Evolutionary conservation across 2,797 vertebrate genomes (phyloP).

Genomic region (Dermochelys coriacea): DNA sequence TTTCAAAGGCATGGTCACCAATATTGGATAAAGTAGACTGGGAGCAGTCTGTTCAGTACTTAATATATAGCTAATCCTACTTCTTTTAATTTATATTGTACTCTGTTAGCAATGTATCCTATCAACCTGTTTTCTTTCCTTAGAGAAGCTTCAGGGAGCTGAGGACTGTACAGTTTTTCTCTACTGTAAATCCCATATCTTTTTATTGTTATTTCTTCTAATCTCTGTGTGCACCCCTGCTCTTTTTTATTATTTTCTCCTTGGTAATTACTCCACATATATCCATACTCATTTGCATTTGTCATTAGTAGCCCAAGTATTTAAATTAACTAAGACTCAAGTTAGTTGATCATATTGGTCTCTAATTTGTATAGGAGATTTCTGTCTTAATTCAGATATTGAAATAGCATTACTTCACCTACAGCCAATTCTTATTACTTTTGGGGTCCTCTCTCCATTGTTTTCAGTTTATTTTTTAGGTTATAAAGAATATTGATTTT

Average conservation of each 20-base stretch:
- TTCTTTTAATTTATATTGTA: slow-evolving; percentile 15
- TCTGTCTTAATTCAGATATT: not conserved
- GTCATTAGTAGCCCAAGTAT: not conserved
- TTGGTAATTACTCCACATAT: not conserved
- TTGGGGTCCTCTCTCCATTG: not conserved
- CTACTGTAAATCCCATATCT: not conserved
- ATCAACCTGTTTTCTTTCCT: slow-evolving; percentile 9
- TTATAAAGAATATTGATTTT: not conserved
- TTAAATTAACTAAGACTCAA: not conserved
- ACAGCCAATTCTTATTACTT: not conserved
- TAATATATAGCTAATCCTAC: not conserved
- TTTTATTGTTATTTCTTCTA: not conserved
- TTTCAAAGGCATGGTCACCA: slow-evolving; percentile 36
- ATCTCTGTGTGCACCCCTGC: rapidly evolving
- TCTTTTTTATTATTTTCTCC: not conserved
- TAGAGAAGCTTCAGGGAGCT: not conserved
- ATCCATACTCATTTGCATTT: not conserved
- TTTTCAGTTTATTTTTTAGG: not conserved
- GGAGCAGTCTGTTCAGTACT: not conserved
- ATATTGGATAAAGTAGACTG: not conserved
- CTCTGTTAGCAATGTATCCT: not conserved
- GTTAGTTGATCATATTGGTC: not conserved
- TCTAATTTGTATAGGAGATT: not conserved
- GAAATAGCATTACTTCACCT: not conserved
- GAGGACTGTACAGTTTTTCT: not conserved